phyloP scores from a whole-genome alignment of 2,888 invertebrate genomes.

The Oeneis ivallda region DNA sequence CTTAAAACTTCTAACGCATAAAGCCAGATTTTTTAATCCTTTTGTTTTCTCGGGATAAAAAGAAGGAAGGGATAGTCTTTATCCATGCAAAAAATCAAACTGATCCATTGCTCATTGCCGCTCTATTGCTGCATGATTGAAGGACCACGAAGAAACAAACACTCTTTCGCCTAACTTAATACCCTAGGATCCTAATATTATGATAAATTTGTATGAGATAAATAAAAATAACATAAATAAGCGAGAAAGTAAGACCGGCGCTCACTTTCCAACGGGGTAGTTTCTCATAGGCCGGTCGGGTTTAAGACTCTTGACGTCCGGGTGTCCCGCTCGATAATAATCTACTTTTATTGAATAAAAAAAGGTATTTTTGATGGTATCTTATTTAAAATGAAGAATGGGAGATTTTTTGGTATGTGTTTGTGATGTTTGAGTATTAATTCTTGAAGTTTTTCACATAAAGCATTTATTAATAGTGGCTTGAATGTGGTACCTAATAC shows the following conservation, averaged over 20 bases:
- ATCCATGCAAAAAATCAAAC: background rate
- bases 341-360: slow-evolving; percentile 57
- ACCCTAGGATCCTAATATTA: too few relatives aligned
- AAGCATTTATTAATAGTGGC: slow-evolving; percentile 11
- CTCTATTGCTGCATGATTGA: background rate
- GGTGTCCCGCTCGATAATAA: slow-evolving; percentile 58
- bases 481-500: background rate
- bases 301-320: slow-evolving; percentile 45
- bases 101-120: background rate
- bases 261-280: slow-evolving; percentile 16
- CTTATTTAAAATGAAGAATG: slow-evolving; percentile 57
- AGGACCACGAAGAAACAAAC: background rate
- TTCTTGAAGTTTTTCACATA: slow-evolving; percentile 18
- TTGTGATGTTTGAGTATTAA: slow-evolving; percentile 26
- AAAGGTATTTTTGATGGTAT: slow-evolving; percentile 53
- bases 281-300: slow-evolving; percentile 32
- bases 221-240: background rate
- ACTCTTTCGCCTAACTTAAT: background rate
- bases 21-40: too few relatives aligned
- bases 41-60: too few relatives aligned
- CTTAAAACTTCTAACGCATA: too few relatives aligned
- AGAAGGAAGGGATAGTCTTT: too few relatives aligned
- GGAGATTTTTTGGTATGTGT: slow-evolving; percentile 32
- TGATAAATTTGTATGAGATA: too few relatives aligned
- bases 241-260: slow-evolving; percentile 15